Evolutionary conservation across 1,140 invertebrate species (phyloP).

Genomic region (Drosophila sp.): DNA sequence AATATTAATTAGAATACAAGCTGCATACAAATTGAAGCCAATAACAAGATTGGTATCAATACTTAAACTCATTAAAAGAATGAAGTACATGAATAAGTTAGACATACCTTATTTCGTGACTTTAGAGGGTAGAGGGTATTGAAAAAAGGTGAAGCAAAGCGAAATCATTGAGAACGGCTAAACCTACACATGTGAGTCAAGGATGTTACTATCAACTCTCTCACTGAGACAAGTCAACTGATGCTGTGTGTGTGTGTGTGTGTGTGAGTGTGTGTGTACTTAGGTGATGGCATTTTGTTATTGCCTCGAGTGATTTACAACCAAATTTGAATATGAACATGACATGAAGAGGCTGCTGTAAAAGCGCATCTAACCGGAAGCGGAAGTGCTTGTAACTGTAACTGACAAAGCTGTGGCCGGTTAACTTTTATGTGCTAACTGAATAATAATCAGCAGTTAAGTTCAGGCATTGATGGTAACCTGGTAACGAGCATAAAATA

Average conservation of each 20-base stretch:
- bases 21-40: too few species aligned
- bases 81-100: too few species aligned
- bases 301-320: slow-evolving; percentile 48
- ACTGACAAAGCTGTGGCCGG: slow-evolving; percentile 6
- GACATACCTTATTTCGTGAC: neutral
- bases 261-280: slow-evolving; percentile 6
- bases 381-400: slow-evolving; percentile 37
- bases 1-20: too few species aligned
- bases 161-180: slow-evolving; percentile 51
- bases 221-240: slow-evolving; percentile 25
- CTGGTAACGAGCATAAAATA: slow-evolving; percentile 35
- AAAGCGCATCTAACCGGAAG: slow-evolving; percentile 34
- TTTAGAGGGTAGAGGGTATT: neutral
- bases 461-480: too few species aligned
- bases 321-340: slow-evolving; percentile 40
- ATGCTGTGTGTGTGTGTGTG: neutral
- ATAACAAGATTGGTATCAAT: neutral
- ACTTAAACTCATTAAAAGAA: neutral
- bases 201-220: slow-evolving; percentile 15
- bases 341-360: slow-evolving; percentile 18
- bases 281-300: slow-evolving; percentile 33
- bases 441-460: slow-evolving; percentile 21
- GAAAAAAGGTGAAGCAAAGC: slow-evolving; percentile 23
- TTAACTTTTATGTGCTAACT: slow-evolving; percentile 14
- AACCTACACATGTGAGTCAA: slow-evolving; percentile 39